Evolutionary conservation across 2,888 invertebrate genomes (phyloP).

Genomic region (Drosophila basisetae): DNA sequence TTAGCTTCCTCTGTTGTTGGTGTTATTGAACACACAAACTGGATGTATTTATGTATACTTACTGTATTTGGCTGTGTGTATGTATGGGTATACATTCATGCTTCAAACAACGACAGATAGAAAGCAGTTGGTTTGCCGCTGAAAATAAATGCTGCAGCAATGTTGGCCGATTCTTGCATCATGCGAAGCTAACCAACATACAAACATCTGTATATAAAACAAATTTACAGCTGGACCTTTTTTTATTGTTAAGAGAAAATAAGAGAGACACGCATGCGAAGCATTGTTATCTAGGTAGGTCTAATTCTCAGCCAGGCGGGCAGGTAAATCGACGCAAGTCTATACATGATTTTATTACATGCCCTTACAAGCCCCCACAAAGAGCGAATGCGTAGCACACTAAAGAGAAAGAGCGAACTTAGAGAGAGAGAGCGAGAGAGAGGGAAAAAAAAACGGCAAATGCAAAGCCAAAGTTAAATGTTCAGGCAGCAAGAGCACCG

Average conservation of each 20-base stretch:
- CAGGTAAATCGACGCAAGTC: constrained; percentile 32
- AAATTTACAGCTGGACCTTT: background rate
- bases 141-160: constrained; percentile 51
- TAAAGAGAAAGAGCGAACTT: constrained; percentile 23
- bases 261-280: constrained; percentile 13
- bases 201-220: background rate
- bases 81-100: background rate
- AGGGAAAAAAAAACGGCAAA: constrained; percentile 35
- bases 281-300: background rate
- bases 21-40: background rate
- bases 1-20: constrained; percentile 10
- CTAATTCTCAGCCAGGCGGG: constrained; percentile 14
- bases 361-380: constrained; percentile 14
- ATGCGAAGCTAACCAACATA: constrained; percentile 32
- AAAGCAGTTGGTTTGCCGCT: constrained; percentile 1
- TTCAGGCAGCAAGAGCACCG: constrained; percentile 34
- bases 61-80: background rate
- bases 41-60: background rate
- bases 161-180: constrained; percentile 62
- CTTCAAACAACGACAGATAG: background rate
- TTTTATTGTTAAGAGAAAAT: constrained; percentile 1
- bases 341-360: constrained; percentile 9
- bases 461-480: constrained; percentile 69
- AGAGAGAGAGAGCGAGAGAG: constrained; percentile 8
- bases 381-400: constrained; percentile 47